These are phyloP conservation scores for Mimas tiliae DNA, from an alignment of 2,888 invertebrate species.

Conservation along the genomic window DNA sequence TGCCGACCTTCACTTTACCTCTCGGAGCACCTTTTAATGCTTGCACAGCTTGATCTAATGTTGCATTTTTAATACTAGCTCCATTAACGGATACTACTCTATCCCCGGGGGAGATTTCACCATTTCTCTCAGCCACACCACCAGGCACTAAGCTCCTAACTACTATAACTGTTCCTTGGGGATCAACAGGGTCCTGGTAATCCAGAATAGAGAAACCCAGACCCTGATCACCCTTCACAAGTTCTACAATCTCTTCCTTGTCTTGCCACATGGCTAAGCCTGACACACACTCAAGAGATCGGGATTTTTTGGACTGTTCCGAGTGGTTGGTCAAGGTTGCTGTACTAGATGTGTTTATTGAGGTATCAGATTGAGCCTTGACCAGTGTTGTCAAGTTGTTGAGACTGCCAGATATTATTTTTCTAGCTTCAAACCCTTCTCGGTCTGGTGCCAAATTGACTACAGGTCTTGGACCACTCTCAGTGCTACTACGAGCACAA, in stretches of 20 bases:
- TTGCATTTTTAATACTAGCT: constrained; percentile 94
- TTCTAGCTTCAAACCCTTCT: constrained; percentile 92
- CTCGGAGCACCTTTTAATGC: constrained; percentile 97
- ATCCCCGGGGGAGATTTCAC: constrained; percentile 97
- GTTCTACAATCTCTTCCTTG: constrained; percentile 95
- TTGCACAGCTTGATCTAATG: constrained; percentile 97
- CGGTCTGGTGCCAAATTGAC: constrained; percentile 92
- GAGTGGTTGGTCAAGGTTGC: constrained; percentile 90
- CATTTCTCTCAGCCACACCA: constrained; percentile 98
- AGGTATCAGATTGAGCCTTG: constrained; percentile 98
- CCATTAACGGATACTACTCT: constrained; percentile 96
- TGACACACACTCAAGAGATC: constrained; percentile 97
- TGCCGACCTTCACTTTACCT: constrained; percentile 95
- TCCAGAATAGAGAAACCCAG: constrained; percentile 99
- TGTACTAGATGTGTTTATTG: constrained; percentile 94
- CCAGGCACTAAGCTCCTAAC: constrained; percentile 98
- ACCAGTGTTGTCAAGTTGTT: constrained; percentile 92
- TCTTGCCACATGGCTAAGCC: constrained; percentile 99
- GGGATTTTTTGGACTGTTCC: constrained; percentile 90
- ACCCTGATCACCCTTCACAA: constrained; percentile 97
- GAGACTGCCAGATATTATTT: constrained; percentile 93
- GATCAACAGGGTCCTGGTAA: constrained; percentile 98
- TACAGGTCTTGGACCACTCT: constrained; percentile 87
- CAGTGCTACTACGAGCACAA: constrained; percentile 91
- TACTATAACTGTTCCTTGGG: constrained; percentile 97